These are phyloP conservation scores for Calliphora vicina DNA, from an alignment of 1,140 invertebrate species.

Conservation along the genomic window DNA sequence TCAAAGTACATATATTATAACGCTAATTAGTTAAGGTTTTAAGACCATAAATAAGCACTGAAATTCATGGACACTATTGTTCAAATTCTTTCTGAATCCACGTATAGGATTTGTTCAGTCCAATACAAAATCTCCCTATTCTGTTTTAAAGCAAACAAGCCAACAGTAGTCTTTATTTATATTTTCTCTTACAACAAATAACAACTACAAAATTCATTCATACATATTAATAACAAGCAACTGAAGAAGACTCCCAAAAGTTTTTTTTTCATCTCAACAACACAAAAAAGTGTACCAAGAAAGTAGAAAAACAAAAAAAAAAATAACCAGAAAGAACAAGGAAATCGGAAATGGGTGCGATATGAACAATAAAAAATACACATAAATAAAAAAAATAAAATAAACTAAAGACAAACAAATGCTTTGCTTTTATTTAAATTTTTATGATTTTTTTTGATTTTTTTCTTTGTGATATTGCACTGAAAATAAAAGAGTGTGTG, in stretches of 20 bases:
- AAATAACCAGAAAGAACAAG: neutral
- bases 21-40: no score
- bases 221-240: constrained; percentile 1
- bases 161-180: neutral
- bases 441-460: neutral
- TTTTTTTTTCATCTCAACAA: neutral
- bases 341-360: constrained; percentile 31
- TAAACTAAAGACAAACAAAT: constrained; percentile 1
- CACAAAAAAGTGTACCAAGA: neutral
- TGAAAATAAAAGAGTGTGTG: neutral
- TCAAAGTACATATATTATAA: no score
- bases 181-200: neutral
- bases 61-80: no score
- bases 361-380: constrained; percentile 34
- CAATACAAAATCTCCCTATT: no score
- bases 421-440: neutral
- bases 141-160: neutral
- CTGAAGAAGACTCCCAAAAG: neutral
- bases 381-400: no score
- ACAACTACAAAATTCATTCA: neutral
- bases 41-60: no score
- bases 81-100: no score
- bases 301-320: neutral
- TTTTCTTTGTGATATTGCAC: neutral
- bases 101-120: no score